Conservation (phyloP, 1,140 invertebrate species). For the Drosophila mayri region DNA sequence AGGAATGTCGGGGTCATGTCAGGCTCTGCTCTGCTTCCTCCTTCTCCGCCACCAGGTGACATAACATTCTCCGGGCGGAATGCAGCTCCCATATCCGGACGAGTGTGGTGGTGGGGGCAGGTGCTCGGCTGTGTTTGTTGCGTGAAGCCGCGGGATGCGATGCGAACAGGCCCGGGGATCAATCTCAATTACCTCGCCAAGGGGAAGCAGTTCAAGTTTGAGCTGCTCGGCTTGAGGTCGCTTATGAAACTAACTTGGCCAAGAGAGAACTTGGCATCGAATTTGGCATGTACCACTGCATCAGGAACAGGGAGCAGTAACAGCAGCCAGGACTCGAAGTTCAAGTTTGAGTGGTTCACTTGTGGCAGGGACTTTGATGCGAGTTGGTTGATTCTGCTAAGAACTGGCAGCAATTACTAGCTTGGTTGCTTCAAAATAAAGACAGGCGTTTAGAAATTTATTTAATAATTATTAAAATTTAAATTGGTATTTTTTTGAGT, state of each 20-base stretch:
- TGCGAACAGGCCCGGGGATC: conserved; percentile 30
- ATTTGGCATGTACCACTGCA: conserved; percentile 11
- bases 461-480: background rate
- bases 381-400: background rate
- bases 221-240: conserved; percentile 37
- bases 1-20: conserved; percentile 38
- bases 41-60: conserved; percentile 16
- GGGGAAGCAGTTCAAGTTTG: conserved; percentile 37
- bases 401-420: conserved; percentile 13
- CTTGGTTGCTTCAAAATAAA: background rate
- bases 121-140: conserved; percentile 27
- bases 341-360: conserved; percentile 41
- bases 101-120: conserved; percentile 3
- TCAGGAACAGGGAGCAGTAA: background rate
- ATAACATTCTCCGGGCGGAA: conserved; percentile 18
- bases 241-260: conserved; percentile 42
- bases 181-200: conserved; percentile 50
- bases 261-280: conserved; percentile 35
- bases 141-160: conserved; percentile 39
- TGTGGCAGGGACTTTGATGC: conserved; percentile 14
- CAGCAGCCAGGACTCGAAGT: conserved; percentile 16
- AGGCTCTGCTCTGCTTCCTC: conserved; percentile 5
- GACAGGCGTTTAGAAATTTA: background rate
- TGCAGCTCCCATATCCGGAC: conserved; percentile 19
- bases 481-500: background rate